Base-by-base conservation (phyloP, 2,888 invertebrate genomes). In the Tigriopus californicus region DNA sequence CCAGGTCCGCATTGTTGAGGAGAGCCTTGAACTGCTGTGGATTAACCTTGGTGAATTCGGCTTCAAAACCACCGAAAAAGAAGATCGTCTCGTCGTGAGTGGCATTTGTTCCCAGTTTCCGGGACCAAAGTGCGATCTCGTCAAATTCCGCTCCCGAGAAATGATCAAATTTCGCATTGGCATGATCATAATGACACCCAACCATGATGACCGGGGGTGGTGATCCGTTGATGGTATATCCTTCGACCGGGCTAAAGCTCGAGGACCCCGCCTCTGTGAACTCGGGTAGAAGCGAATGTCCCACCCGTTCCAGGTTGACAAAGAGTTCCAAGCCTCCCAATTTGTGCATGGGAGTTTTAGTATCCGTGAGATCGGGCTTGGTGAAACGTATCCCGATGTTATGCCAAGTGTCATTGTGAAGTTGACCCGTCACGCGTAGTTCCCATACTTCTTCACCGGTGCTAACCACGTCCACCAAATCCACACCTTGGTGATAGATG, bases 401-500 rank as follows among this genome's bases (percentile, higher is more conserved):
- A 1, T 41, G 51, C 59, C 59, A 59, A 1, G 41, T 52, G 20
- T 53, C 49, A 25, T 53, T 53, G 24, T 52, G 52, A 11, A 59
- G 10, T 24, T 59, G 59, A 11, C 59, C 59, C 24, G 15, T 40
- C 3, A 59, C 41, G 1, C 13, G n/a, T n/a, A 59, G 42, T 1
- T 24, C 24, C 59, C 59, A 59, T 1, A 59, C 52, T 13, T 22
- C 8, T 18, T 15, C 25, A 8, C 59, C 59, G 8, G 59, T 59
- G 25, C 59, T 59, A 13, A 59, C 41, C 11, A 52, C 41, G 12
- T 13, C 59, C 12, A 60, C 52, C n/a, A 61, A 25, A 51, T 64
- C 1, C n/a, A 24, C 18, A 1, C 58, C 58, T 40, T 58, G 18
- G 15, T 53, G 24, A 13, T 49, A 52, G 25, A 59, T 59, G 41